Evolutionary conservation across 2,797 vertebrate genomes (phyloP).

Genomic region (Zalophus californianus): DNA sequence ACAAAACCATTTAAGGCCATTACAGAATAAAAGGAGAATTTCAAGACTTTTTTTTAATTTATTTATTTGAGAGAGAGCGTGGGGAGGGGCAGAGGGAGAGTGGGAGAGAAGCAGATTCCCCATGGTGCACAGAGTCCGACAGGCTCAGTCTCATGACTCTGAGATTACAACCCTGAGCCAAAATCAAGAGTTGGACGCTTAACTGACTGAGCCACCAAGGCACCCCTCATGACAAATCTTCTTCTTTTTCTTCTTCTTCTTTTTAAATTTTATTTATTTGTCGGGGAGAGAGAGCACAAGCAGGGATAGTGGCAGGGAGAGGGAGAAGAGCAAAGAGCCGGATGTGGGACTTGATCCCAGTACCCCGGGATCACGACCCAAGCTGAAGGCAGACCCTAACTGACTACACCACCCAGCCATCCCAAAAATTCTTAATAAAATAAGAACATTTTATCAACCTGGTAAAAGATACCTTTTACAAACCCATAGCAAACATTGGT

Average conservation of each 20-base stretch:
- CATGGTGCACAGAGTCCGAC: background rate
- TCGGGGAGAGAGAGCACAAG: too few relatives aligned
- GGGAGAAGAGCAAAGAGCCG: background rate
- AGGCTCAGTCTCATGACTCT: background rate
- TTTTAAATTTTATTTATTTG: too few relatives aligned
- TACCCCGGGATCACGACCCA: background rate
- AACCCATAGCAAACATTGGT: background rate
- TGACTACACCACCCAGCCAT: background rate
- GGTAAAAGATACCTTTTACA: background rate
- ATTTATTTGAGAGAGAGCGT: background rate
- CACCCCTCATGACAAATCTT: background rate
- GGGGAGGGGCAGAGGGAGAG: background rate
- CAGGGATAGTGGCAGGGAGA: background rate
- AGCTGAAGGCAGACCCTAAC: background rate
- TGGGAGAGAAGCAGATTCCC: background rate
- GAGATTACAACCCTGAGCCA: background rate
- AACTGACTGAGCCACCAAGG: background rate
- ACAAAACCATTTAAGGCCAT: background rate
- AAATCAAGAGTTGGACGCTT: background rate
- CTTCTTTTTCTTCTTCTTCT: background rate
- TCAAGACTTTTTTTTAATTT: background rate
- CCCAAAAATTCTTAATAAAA: conserved; percentile 7
- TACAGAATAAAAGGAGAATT: conserved; percentile 5
- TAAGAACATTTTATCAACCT: background rate
- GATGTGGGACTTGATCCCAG: background rate